Base-by-base conservation (phyloP, 2,888 invertebrate genomes). In the Apotomis betuletana region DNA sequence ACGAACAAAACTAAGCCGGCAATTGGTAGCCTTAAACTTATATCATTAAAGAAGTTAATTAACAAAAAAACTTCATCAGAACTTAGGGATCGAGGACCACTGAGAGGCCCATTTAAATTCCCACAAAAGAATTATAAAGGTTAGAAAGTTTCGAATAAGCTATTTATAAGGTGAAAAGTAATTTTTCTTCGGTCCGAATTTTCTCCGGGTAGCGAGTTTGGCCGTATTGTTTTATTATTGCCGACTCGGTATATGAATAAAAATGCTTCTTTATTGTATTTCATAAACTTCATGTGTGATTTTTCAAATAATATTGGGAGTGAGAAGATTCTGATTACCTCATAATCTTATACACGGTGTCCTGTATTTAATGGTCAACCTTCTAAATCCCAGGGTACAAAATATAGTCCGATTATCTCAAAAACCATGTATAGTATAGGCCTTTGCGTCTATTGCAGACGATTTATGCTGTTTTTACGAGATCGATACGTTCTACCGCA, bases 11-110 rank as follows among this genome's bases (percentile, higher is more conserved):
- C 67, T 62, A 68, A 72, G 67, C 27, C 51, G 13, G 62, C 38
- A 67, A 62, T 71, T 58, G 58, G 62, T 67, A 55, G n/a, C 38
- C 67, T 44, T 55, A 62, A 72, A 72, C 60, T 72, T 72, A 68
- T 63, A 72, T 63, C 62, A 72, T 72, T 72, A 72, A 72, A 72
- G 62, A 72, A 72, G 72, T 72, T 72, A 72, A 72, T 72, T 72
- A 72, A 72, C 67, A 72, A 72, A 69, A 67, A 72, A 72, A 67
- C 67, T 72, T 68, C 55, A 69, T 58, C 38, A 54, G 36, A 72
- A 67, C 72, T 72, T 68, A 68, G 36, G 60, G 71, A 58, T 51
- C 60, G 71, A 38, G 70, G 49, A 54, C 65, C 49, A 70, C 67
- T 74, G 41, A 67, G 70, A 54, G 57, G 62, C 62, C 74, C 64